phyloP scores from a whole-genome alignment of 2,888 invertebrate species.

The Mylabris sibirica region DNA sequence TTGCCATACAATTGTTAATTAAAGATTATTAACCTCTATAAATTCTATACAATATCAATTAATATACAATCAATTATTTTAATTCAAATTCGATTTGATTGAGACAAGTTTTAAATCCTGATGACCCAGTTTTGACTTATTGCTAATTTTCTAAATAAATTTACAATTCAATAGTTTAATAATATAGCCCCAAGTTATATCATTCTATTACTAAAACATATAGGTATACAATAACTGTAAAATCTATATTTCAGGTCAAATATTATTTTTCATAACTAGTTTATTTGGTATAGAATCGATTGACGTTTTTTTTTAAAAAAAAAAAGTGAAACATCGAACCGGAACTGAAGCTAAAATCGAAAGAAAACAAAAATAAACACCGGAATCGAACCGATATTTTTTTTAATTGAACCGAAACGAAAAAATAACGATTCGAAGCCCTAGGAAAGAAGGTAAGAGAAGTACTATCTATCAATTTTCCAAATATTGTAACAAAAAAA shows the following conservation, averaged over 20 bases:
- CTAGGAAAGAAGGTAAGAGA: too few species aligned
- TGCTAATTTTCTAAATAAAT: constrained; percentile 12
- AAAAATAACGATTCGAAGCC: too few species aligned
- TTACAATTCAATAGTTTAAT: not conserved
- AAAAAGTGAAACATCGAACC: not conserved
- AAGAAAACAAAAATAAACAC: too few species aligned
- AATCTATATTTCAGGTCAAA: constrained; percentile 7
- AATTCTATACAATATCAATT: not conserved
- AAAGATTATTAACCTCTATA: constrained; percentile 9
- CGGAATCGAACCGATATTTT: too few species aligned
- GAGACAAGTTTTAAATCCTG: constrained; percentile 12
- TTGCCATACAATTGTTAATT: not conserved
- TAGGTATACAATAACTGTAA: constrained; percentile 12
- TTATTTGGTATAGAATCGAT: not conserved
- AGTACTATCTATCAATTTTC: too few species aligned
- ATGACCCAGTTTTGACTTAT: constrained; percentile 9
- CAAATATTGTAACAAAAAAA: too few species aligned
- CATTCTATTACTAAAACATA: not conserved
- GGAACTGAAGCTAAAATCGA: too few species aligned
- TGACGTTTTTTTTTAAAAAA: not conserved
- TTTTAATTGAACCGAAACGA: too few species aligned
- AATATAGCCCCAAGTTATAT: constrained; percentile 7
- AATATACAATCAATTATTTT: not conserved
- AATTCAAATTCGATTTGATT: constrained; percentile 2
- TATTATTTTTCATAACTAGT: not conserved